Percentiles rank a stretch among this genome's conserved stretches.
These are phyloP conservation scores for Mnemiopsis leidyi DNA, from an alignment of 37 sponge, comb jelly and placozoan species.

Conservation along the genomic window DNA sequence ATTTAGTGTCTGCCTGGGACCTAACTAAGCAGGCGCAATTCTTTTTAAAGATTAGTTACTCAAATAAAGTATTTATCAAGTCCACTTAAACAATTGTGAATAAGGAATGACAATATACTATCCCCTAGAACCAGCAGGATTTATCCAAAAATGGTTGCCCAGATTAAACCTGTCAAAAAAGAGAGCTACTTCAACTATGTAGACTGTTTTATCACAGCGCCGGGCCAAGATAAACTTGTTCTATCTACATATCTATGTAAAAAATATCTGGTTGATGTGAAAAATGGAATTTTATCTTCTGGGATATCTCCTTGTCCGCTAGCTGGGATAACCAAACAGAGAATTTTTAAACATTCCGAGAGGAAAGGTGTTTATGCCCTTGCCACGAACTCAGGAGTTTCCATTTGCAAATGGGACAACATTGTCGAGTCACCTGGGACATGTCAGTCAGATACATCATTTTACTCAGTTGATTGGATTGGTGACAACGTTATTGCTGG, in stretches of 20 bases:
- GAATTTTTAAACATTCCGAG: not conserved
- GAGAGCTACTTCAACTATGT: slow-evolving; percentile 19
- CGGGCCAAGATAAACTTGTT: not conserved
- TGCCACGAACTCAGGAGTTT: slow-evolving; percentile 4
- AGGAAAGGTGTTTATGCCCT: slow-evolving; percentile 2
- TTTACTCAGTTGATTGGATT: slow-evolving; percentile 23
- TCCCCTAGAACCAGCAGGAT: too few relatives aligned
- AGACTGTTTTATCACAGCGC: not conserved
- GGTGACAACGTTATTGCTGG: not conserved
- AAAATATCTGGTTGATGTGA: not conserved
- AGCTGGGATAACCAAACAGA: not conserved
- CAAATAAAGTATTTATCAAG: too few relatives aligned
- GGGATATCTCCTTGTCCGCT: too few relatives aligned
- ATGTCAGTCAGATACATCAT: not conserved
- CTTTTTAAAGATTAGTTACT: too few relatives aligned
- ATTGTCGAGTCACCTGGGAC: not conserved
- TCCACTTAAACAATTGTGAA: too few relatives aligned
- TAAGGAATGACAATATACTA: too few relatives aligned
- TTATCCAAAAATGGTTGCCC: not conserved
- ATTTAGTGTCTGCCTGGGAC: too few relatives aligned
- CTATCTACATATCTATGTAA: not conserved
- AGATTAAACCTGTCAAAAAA: slow-evolving; percentile 6
- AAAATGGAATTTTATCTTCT: not conserved
- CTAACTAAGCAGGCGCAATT: too few relatives aligned
- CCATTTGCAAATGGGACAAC: slow-evolving; percentile 17